These are phyloP conservation scores for Rafetus swinhoei DNA, from an alignment of 2,113 vertebrate genomes.

Conservation along the genomic window DNA sequence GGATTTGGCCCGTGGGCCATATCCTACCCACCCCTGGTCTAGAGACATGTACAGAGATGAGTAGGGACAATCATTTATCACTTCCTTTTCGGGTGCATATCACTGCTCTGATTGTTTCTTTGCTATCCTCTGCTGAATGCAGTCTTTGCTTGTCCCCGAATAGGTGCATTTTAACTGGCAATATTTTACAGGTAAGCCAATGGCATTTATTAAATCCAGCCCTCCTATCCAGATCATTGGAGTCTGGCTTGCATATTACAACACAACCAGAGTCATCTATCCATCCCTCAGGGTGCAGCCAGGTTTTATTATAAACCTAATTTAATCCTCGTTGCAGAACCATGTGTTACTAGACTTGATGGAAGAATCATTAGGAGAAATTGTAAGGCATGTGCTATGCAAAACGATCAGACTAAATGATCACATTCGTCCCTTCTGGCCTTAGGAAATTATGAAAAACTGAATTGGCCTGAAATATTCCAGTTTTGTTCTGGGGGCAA, in stretches of 20 bases:
- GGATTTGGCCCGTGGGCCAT: too few species aligned
- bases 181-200: neutral
- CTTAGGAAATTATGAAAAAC: neutral
- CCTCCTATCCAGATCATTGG: neutral
- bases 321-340: neutral
- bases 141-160: neutral
- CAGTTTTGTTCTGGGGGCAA: neutral
- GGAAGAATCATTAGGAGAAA: neutral
- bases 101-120: neutral
- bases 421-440: neutral
- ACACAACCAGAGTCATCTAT: neutral
- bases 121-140: neutral
- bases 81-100: neutral
- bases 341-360: neutral
- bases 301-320: neutral
- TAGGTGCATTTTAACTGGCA: neutral
- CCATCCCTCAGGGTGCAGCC: neutral
- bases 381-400: neutral
- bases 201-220: neutral
- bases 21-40: neutral
- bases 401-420: neutral
- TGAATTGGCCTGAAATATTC: neutral
- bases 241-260: neutral
- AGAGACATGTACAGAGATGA: neutral
- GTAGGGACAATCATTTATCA: neutral